Conservation (phyloP, 2,888 invertebrate genomes). For the Phania funesta region DNA sequence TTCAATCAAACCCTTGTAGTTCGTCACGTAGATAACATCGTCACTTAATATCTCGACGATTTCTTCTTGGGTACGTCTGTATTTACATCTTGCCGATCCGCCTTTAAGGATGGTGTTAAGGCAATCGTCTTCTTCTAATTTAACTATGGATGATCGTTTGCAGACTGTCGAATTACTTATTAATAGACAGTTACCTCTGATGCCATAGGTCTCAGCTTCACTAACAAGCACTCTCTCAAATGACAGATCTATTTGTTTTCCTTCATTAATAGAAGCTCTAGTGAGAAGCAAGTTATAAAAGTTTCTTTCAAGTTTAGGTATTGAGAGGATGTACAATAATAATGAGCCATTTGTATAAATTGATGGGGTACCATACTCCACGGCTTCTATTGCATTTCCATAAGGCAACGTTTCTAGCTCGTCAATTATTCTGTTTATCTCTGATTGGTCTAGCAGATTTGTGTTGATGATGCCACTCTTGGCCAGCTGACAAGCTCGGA, state of each 20-base stretch:
- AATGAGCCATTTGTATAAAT: constrained; percentile 16
- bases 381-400: constrained; percentile 19
- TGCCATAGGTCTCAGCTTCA: constrained; percentile 16
- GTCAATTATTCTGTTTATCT: not conserved
- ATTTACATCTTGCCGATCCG: constrained; percentile 12
- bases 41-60: no score
- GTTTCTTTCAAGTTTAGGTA: not conserved
- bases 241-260: not conserved
- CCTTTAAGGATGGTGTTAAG: not conserved
- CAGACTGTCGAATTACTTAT: constrained; percentile 14
- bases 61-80: no score
- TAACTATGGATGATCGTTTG: not conserved
- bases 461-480: constrained; percentile 23
- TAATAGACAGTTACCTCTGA: constrained; percentile 4
- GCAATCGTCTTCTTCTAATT: not conserved
- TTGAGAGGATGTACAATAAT: not conserved
- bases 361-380: constrained; percentile 9
- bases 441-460: not conserved
- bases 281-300: constrained; percentile 6
- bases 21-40: not conserved
- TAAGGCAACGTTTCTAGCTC: constrained; percentile 10
- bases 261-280: constrained; percentile 4
- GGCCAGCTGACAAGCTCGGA: constrained; percentile 25
- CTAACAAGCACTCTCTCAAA: not conserved
- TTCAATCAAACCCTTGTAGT: no score